Conservation (phyloP, 2,888 invertebrate species). For the Pristionchus japonicus region DNA sequence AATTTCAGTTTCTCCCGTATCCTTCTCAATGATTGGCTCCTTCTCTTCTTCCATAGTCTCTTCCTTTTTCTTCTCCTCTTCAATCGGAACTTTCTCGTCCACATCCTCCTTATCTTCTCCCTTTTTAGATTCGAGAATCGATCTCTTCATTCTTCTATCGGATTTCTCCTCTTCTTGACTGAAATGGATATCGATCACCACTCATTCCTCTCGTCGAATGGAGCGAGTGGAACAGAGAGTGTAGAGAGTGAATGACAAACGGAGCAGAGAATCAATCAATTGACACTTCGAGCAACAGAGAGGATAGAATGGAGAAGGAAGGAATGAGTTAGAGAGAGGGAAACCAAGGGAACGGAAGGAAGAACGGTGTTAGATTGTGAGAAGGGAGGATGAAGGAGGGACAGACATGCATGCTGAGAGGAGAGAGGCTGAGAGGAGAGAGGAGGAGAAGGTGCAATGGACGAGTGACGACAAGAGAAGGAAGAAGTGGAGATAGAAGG, state of each 20-base stretch:
- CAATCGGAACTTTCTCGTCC: neutral
- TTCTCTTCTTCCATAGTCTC: too few relatives aligned
- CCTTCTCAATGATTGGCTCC: neutral
- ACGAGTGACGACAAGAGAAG: slow-evolving; percentile 1
- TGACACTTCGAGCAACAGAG: slow-evolving; percentile 13
- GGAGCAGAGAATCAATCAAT: neutral
- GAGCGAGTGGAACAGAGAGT: slow-evolving; percentile 6
- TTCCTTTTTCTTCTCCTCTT: neutral
- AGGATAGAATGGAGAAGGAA: neutral
- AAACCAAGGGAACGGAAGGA: neutral
- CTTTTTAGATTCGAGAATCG: slow-evolving; percentile 16
- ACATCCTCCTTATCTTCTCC: slow-evolving; percentile 45
- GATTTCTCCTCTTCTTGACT: slow-evolving; percentile 25
- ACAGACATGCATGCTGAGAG: neutral
- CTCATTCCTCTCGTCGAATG: neutral
- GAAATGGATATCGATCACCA: neutral
- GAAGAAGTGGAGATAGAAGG: neutral
- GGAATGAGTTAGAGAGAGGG: neutral
- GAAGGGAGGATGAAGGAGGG: neutral
- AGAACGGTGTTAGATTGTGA: neutral
- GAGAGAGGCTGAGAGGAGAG: neutral
- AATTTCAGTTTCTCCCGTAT: neutral
- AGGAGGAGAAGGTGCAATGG: neutral
- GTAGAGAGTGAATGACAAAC: slow-evolving; percentile 32
- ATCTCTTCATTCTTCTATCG: slow-evolving; percentile 20